phyloP scores from a whole-genome alignment of 2,888 invertebrate species.

The Caenorhabditis parvicauda region DNA sequence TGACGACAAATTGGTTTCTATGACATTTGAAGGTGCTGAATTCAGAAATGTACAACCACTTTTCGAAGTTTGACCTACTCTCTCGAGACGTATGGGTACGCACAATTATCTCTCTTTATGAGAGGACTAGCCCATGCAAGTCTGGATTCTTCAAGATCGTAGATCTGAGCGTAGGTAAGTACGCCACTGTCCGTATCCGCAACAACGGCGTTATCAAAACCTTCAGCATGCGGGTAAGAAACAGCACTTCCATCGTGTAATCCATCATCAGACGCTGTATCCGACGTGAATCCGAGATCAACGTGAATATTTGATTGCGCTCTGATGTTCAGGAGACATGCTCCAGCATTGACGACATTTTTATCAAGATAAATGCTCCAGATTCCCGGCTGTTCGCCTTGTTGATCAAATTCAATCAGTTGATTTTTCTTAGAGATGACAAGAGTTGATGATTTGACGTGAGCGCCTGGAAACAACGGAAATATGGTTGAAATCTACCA shows the following conservation, averaged over 20 bases:
- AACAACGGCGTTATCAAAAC: constrained; percentile 32
- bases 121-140: constrained; percentile 44
- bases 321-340: constrained; percentile 34
- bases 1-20: constrained; percentile 28
- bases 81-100: constrained; percentile 32
- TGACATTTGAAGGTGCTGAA: constrained; percentile 38
- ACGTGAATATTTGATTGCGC: constrained; percentile 21
- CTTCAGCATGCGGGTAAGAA: constrained; percentile 28
- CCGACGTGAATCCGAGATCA: constrained; percentile 36
- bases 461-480: constrained; percentile 12
- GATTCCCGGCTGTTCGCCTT: constrained; percentile 27
- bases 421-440: constrained; percentile 34
- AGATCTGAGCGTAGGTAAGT: constrained; percentile 34
- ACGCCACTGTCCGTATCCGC: constrained; percentile 17
- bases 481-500: too few species aligned
- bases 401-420: constrained; percentile 21
- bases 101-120: constrained; percentile 26
- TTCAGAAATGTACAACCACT: not conserved
- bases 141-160: constrained; percentile 32
- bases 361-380: constrained; percentile 31
- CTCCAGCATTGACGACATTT: constrained; percentile 11
- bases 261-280: constrained; percentile 28
- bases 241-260: constrained; percentile 30
- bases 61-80: not conserved
- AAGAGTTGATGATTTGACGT: constrained; percentile 10